Conservation (phyloP, 2,113 vertebrate genomes). For the Albula glossodonta region DNA sequence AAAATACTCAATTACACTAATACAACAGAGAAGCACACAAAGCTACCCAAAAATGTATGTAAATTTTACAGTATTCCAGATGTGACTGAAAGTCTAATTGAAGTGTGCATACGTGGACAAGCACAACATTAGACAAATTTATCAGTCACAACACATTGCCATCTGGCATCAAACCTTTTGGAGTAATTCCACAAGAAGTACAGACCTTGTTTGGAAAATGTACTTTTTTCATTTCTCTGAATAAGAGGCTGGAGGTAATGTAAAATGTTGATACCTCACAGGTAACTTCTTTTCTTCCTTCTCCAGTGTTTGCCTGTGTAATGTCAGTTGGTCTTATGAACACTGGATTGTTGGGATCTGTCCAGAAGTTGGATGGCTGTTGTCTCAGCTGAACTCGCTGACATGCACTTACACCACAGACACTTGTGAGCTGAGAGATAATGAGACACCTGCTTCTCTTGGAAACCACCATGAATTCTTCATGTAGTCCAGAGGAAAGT, state of each 20-base stretch:
- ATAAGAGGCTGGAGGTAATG: slow-evolving; percentile 2
- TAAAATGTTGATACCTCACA: not conserved
- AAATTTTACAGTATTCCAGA: too few species aligned
- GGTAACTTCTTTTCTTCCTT: not conserved
- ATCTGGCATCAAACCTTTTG: not conserved
- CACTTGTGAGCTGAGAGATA: not conserved
- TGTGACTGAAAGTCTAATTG: not conserved
- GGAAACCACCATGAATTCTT: not conserved
- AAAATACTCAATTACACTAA: too few species aligned
- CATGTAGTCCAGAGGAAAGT: not conserved
- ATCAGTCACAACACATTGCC: not conserved
- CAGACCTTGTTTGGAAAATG: not conserved
- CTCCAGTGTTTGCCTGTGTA: not conserved
- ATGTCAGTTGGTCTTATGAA: not conserved
- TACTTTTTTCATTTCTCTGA: not conserved
- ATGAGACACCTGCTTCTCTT: not conserved
- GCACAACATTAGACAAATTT: not conserved
- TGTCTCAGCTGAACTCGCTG: slow-evolving; percentile 20
- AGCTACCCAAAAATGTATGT: too few species aligned
- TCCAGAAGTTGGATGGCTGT: not conserved
- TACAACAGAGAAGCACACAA: too few species aligned
- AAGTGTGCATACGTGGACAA: not conserved
- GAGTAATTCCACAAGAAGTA: not conserved
- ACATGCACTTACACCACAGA: not conserved
- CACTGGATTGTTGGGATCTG: not conserved